These are phyloP conservation scores for Glaucopsyche alexis DNA, from an alignment of 2,888 invertebrate species.

Conservation along the genomic window DNA sequence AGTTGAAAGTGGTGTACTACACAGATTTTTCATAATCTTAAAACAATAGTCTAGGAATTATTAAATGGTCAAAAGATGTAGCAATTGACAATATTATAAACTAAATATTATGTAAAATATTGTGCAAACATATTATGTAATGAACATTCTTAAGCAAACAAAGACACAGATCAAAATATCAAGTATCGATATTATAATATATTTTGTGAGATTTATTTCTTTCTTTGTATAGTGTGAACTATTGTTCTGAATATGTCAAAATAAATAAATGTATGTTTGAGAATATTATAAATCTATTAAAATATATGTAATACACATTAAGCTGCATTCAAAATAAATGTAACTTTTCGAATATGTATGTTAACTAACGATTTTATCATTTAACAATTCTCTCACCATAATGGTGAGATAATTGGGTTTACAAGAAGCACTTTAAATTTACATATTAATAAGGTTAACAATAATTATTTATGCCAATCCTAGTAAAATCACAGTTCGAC, in stretches of 20 bases:
- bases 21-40: too few relatives aligned
- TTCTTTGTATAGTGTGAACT: background rate
- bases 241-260: background rate
- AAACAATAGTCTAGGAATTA: too few relatives aligned
- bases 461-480: slow-evolving; percentile 20
- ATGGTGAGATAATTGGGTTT: background rate
- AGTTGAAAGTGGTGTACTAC: too few relatives aligned
- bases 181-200: background rate
- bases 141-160: background rate
- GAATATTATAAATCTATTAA: background rate
- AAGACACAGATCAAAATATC: background rate
- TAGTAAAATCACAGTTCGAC: slow-evolving; percentile 23
- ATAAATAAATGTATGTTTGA: background rate
- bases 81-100: background rate
- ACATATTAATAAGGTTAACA: background rate
- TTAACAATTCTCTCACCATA: too few relatives aligned
- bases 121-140: background rate
- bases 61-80: background rate
- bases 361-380: background rate
- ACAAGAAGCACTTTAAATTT: slow-evolving; percentile 1
- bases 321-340: background rate
- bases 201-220: slow-evolving; percentile 3
- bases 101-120: background rate
- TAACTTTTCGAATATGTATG: background rate
- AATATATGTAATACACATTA: background rate